phyloP scores from a whole-genome alignment of 2,797 vertebrate genomes.

The Knipowitschia caucasica region DNA sequence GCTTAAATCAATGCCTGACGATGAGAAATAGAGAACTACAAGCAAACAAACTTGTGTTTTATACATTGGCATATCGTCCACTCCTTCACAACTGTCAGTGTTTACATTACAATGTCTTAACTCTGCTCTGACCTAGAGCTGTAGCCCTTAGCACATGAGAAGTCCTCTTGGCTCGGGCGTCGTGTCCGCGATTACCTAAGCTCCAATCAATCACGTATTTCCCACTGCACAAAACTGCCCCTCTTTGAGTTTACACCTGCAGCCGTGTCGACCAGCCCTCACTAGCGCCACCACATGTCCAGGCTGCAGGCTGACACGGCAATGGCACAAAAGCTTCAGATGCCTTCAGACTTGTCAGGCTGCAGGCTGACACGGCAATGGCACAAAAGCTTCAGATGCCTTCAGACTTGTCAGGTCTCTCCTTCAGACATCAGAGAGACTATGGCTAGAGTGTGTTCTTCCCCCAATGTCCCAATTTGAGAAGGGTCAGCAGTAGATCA shows the following conservation, averaged over 20 bases:
- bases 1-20: too few relatives aligned
- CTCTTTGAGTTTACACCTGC: conserved; percentile 3
- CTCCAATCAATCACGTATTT: background rate
- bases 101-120: conserved; percentile 1
- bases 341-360: too few relatives aligned
- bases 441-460: too few relatives aligned
- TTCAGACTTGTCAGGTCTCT: too few relatives aligned
- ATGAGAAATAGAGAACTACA: too few relatives aligned
- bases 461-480: too few relatives aligned
- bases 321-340: conserved; percentile 34
- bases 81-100: background rate
- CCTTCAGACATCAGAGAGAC: too few relatives aligned
- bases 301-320: conserved; percentile 11
- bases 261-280: background rate
- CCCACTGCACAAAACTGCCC: background rate
- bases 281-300: background rate
- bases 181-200: too few relatives aligned
- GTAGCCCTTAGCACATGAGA: background rate
- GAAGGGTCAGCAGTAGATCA: too few relatives aligned
- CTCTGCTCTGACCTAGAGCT: background rate
- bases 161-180: background rate
- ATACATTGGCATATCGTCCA: background rate
- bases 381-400: conserved; percentile 33
- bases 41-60: background rate
- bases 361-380: conserved; percentile 17